phyloP scores from a whole-genome alignment of 2,797 vertebrate species.

The Hypotaenidia philippensis region DNA sequence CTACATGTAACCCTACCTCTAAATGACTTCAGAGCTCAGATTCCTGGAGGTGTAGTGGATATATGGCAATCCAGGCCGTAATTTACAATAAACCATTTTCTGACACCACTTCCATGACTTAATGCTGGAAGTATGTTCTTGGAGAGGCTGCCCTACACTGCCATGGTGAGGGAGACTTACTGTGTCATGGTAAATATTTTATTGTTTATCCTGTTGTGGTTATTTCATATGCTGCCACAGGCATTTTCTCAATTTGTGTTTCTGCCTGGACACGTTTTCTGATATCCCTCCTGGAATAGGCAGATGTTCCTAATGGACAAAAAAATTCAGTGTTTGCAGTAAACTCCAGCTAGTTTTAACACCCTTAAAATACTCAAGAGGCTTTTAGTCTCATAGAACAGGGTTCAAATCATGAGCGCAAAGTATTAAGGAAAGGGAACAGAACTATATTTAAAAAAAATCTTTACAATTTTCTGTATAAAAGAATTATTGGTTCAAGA shows the following conservation, averaged over 20 bases:
- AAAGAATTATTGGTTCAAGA: not conserved
- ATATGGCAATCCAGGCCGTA: slow-evolving; percentile 53
- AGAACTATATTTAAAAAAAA: not conserved
- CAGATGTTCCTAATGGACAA: slow-evolving; percentile 63
- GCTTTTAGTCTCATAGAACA: not conserved
- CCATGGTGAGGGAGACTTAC: slow-evolving; percentile 33
- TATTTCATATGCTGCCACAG: slow-evolving; percentile 26
- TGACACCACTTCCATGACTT: slow-evolving; percentile 53
- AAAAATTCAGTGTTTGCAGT: slow-evolving; percentile 25
- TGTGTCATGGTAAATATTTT: slow-evolving; percentile 53
- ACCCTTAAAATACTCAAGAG: not conserved
- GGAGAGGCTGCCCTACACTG: slow-evolving; percentile 1
- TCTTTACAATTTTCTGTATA: not conserved
- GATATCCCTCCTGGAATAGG: slow-evolving; percentile 46
- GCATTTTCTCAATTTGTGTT: slow-evolving; percentile 19
- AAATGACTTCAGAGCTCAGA: slow-evolving; percentile 70
- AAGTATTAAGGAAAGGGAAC: not conserved
- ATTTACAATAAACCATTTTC: slow-evolving; percentile 70
- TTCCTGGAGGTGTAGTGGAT: slow-evolving; percentile 74
- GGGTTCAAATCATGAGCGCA: not conserved
- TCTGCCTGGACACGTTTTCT: slow-evolving; percentile 32
- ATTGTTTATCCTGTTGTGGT: slow-evolving; percentile 62
- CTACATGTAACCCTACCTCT: slow-evolving; percentile 67
- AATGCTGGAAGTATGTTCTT: slow-evolving; percentile 43
- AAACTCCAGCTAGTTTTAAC: slow-evolving; percentile 8